Evolutionary conservation across 1,140 invertebrate genomes (phyloP), one percentile per base, ranked within the genome.

Genomic region (Apis cerana): DNA sequence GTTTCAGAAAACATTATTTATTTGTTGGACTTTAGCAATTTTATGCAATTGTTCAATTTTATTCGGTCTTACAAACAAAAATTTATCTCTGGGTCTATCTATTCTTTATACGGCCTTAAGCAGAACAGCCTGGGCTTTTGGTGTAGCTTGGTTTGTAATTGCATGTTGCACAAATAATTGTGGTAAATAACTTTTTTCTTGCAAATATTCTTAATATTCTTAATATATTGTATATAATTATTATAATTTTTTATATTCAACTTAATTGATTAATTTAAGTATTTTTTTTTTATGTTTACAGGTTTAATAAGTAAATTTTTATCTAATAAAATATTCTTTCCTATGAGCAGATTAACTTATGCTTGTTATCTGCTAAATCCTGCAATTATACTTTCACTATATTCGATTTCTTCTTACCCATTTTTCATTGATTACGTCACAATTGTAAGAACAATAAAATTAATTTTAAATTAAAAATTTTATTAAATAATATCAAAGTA

Each of bases 281-380:
- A 23, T 23, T 11, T 67, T 21, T 21, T 5, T 79, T 27, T 85
- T 69, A 74, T 85, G 72, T 43, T 90, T 88, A 64, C 85, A 93
- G 93, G 94, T 90, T 86, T 94, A 1, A 58, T 94, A 4, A 92
- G 92, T 21, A 91, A 92, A 75, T 85, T 95, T 59, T 89, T 95
- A 23, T 93, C 94, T 12, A 93, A 92, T 68, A 91, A 83, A 83
- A 84, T 86, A 1, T 95, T 93, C 92, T 80, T 95, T 56, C 95
- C 95, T 27, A 70, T 95, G 8, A 94, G 94, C 72, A 93, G 92
- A 89, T 83, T 95, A 56, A 94, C 95, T 0, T 95, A 93, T 68
- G 93, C 93, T 70, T 92, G 92, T 58, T 95, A 95, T 89, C 89
- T 95, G 1, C n/a, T 95, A 19, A 95, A 95, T 90, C 95, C 95